Percentiles rank a stretch among this genome's conserved stretches.
phyloP scores from a whole-genome alignment of 1,140 invertebrate genomes.

The Cataglyphis hispanica region DNA sequence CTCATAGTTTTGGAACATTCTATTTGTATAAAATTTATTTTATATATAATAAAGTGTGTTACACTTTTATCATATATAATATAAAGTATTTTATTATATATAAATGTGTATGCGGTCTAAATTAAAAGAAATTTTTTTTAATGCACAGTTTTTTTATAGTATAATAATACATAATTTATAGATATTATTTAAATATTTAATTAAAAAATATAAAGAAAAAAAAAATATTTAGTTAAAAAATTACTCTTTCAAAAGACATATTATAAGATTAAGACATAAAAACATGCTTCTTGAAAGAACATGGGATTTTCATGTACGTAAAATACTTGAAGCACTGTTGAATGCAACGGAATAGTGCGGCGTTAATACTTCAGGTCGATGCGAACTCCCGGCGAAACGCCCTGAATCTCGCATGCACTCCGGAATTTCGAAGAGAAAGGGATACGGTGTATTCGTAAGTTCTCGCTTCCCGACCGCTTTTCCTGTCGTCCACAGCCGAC shows the following conservation, averaged over 20 bases:
- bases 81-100: too few species aligned
- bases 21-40: neutral
- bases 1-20: too few species aligned
- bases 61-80: too few species aligned
- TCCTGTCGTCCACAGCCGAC: neutral
- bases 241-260: neutral
- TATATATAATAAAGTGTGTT: neutral
- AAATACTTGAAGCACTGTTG: neutral
- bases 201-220: too few species aligned
- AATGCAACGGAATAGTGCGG: neutral
- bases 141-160: neutral
- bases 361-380: neutral
- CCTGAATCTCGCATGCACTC: slow-evolving; percentile 19
- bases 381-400: neutral
- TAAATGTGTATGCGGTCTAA: too few species aligned
- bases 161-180: neutral
- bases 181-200: neutral
- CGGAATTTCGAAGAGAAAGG: slow-evolving; percentile 15
- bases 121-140: too few species aligned
- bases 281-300: neutral
- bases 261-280: neutral
- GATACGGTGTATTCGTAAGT: neutral
- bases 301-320: neutral
- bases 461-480: neutral
- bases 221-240: too few species aligned